Conservation (phyloP, 1,140 invertebrate genomes). For the Polypedilum pembai region DNA sequence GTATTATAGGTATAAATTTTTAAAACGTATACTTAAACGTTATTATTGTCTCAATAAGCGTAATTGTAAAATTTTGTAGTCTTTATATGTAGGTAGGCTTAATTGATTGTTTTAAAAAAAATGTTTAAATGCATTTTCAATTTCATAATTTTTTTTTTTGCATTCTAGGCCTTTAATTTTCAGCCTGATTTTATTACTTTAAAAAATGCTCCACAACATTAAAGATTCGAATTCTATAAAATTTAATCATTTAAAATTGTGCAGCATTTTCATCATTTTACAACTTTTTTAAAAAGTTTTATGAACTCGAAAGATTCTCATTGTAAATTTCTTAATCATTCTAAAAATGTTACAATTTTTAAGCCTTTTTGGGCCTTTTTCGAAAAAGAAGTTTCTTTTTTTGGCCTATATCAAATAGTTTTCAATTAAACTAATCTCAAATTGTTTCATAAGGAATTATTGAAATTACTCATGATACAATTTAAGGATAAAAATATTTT, state of each 20-base stretch:
- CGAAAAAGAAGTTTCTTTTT: no score
- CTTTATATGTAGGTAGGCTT: neutral
- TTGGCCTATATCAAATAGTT: conserved; percentile 1
- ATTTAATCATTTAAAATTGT: no score
- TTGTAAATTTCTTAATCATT: neutral
- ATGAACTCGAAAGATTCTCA: neutral
- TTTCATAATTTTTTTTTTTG: no score
- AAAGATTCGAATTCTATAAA: no score
- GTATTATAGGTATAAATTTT: no score
- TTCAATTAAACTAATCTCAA: neutral
- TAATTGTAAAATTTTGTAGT: neutral
- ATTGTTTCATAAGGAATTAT: neutral
- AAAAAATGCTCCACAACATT: no score
- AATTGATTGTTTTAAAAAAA: neutral
- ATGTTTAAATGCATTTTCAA: no score
- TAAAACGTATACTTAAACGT: neutral
- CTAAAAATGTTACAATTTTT: neutral
- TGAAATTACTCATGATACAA: neutral
- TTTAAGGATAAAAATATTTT: neutral
- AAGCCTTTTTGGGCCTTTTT: neutral
- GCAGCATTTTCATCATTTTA: neutral
- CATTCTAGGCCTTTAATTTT: no score
- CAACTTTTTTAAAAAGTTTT: neutral
- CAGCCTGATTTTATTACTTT: no score
- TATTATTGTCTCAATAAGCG: conserved; percentile 12